Evolutionary conservation across 2,888 invertebrate genomes (phyloP), one percentile per base, ranked within the genome.

Genomic region (Spisula solida): DNA sequence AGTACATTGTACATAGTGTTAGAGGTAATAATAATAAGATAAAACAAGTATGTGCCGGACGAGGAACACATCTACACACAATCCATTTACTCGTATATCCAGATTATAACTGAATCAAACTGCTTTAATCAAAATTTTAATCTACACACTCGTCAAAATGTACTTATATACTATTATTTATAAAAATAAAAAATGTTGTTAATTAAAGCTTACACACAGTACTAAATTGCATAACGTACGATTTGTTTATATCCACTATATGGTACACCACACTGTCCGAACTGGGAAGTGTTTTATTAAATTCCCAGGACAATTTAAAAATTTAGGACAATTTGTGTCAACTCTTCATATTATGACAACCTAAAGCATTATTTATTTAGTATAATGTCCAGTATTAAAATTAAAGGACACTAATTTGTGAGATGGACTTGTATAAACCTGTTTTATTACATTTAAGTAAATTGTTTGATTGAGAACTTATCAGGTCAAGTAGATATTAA

Each of bases 401-500:
- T 6, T 66, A 6, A 66, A 25, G 25, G 0, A 25, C 25, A 25
- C 25, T 8, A 66, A 66, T 25, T 25, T 66, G 25, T 66, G 60
- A 66, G 4, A 25, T 16, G 12, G 16, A 16, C 60, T 66, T 75
- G 75, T 75, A 75, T 18, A 16, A 25, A 75, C 75, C 31, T 14
- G 75, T 75, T 75, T 34, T 34, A 75, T 31, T 18, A 31, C 10
- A 75, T 75, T 34, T 75, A 34, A 75, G 16, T 25, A 34, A 75
- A 75, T 75, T 75, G 75, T 75, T 75, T 75, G 75, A 75, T 31
- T 31, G 34, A 16, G 31, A 75, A 31, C 16, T 16, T 34, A 75
- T 75, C 34, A 75, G 75, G 75, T 75, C 75, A 75, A 34, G 75
- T 75, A 14, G 75, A 75, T 75, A 75, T 75, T 75, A 75, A 75